phyloP scores from a whole-genome alignment of 2,888 invertebrate species.

The Nebria brevicollis region DNA sequence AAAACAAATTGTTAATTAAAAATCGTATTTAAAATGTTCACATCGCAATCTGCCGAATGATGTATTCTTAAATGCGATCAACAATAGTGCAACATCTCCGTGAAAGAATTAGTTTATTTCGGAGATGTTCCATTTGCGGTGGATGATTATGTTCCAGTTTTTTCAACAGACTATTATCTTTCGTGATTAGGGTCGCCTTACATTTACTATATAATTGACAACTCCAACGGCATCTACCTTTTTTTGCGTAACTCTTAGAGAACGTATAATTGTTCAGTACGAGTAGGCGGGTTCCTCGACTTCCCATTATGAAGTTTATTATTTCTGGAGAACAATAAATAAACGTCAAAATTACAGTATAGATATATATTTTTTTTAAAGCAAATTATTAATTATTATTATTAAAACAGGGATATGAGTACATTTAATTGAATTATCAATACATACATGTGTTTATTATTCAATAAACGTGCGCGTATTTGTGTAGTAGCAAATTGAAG shows the following conservation, averaged over 20 bases:
- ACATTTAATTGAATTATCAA: too few species aligned
- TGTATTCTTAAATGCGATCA: neutral
- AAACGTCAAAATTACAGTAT: conserved; percentile 2
- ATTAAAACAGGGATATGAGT: too few species aligned
- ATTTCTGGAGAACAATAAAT: conserved; percentile 52
- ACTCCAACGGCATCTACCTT: conserved; percentile 54
- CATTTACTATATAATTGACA: conserved; percentile 54
- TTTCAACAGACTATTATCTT: conserved; percentile 28
- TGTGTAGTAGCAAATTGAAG: too few species aligned
- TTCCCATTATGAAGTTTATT: conserved; percentile 56
- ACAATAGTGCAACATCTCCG: neutral
- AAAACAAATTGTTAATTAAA: too few species aligned
- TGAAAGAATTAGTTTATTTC: neutral
- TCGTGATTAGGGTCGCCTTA: conserved; percentile 53
- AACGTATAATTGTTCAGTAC: conserved; percentile 45
- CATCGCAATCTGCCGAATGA: too few species aligned
- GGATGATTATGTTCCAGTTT: conserved; percentile 43
- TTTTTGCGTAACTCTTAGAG: conserved; percentile 49
- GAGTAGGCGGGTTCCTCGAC: conserved; percentile 45
- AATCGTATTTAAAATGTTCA: too few species aligned
- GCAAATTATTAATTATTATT: neutral
- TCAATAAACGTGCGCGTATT: too few species aligned
- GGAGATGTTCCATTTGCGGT: neutral
- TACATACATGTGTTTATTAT: too few species aligned
- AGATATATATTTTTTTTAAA: neutral